Percentiles rank a stretch among this genome's conserved stretches.
Evolutionary conservation across 1,140 invertebrate genomes (phyloP).

Genomic region (Megalonaias nervosa): DNA sequence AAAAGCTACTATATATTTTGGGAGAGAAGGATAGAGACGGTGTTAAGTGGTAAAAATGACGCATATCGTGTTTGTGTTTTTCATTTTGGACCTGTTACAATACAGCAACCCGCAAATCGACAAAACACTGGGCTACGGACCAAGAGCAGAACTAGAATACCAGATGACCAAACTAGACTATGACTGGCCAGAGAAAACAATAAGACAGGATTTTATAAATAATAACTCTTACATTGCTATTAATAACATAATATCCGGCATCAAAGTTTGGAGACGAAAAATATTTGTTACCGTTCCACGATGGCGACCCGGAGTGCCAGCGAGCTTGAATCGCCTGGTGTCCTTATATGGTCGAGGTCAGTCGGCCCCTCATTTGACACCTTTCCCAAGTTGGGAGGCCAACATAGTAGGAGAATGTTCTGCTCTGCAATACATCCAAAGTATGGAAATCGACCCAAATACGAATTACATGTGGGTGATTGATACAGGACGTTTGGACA

Average conservation of each 20-base stretch:
- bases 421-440: constrained; percentile 52
- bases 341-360: neutral
- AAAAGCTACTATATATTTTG: no score
- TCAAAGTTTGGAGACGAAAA: constrained; percentile 38
- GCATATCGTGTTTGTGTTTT: no score
- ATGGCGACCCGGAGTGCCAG: constrained; percentile 45
- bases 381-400: constrained; percentile 46
- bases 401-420: constrained; percentile 47
- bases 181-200: constrained; percentile 24
- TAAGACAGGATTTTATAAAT: constrained; percentile 5
- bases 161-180: constrained; percentile 29
- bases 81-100: no score
- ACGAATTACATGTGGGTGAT: constrained; percentile 55
- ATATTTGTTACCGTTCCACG: constrained; percentile 51
- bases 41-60: no score
- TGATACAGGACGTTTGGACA: constrained; percentile 43
- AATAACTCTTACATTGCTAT: constrained; percentile 19
- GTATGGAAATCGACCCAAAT: constrained; percentile 57
- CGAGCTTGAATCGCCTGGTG: constrained; percentile 39
- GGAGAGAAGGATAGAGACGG: no score
- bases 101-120: no score
- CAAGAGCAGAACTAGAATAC: constrained; percentile 15
- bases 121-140: no score
- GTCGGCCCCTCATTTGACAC: constrained; percentile 18
- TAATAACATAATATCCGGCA: constrained; percentile 39